Evolutionary conservation across 2,113 vertebrate genomes (phyloP).

Genomic region (Cairina moschata): DNA sequence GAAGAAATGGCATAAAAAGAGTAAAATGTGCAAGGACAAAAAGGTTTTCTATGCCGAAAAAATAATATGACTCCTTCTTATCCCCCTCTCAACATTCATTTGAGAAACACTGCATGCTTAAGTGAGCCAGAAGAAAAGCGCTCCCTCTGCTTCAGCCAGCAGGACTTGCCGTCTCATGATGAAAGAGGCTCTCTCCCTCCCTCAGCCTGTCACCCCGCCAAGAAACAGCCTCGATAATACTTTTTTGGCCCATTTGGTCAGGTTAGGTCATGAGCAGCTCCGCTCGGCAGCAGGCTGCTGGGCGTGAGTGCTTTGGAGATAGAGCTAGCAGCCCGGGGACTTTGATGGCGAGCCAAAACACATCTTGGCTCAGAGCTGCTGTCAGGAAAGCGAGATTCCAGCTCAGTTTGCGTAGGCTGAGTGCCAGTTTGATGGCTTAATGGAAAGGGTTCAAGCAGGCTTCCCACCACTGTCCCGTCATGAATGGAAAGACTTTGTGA

Average conservation of each 20-base stretch:
- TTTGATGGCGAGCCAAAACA: conserved; percentile 23
- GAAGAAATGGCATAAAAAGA: neutral
- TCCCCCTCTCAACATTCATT: neutral
- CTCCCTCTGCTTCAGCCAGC: neutral
- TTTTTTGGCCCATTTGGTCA: neutral
- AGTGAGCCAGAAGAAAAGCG: neutral
- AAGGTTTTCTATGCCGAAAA: neutral
- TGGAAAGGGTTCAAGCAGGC: neutral
- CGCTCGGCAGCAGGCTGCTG: neutral
- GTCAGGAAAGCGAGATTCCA: neutral
- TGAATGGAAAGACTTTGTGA: neutral
- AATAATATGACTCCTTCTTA: neutral
- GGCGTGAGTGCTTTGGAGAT: conserved; percentile 4
- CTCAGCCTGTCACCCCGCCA: neutral
- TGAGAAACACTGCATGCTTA: neutral
- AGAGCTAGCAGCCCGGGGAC: neutral
- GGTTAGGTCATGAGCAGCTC: neutral
- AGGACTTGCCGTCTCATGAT: neutral
- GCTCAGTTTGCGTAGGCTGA: conserved; percentile 1
- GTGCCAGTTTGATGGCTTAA: neutral
- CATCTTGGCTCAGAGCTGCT: neutral
- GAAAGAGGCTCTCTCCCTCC: conserved; percentile 22
- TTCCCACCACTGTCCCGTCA: fast-evolving
- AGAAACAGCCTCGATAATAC: neutral
- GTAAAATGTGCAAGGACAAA: neutral